phyloP scores from a whole-genome alignment of 2,888 invertebrate species.

The Podabrus alpinus region DNA sequence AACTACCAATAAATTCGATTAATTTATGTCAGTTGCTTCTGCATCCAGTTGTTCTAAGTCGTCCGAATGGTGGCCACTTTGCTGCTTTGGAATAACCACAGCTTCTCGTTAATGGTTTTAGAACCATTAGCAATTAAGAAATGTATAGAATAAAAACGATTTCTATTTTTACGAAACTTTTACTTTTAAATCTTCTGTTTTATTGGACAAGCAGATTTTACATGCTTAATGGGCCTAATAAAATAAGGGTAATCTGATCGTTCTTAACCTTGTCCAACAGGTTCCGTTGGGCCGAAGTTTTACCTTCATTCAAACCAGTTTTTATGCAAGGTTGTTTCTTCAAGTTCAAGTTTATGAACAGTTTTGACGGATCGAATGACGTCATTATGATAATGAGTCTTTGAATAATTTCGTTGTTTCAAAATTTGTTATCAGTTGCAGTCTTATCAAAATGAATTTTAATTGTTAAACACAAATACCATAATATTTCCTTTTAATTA shows the following conservation, averaged over 20 bases:
- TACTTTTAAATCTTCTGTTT: neutral
- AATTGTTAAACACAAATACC: neutral
- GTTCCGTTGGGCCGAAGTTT: neutral
- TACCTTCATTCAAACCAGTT: neutral
- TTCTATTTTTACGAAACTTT: no score
- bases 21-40: no score
- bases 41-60: no score
- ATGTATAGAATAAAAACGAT: slow-evolving; percentile 46
- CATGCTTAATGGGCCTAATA: neutral
- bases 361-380: neutral
- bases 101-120: no score
- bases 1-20: no score
- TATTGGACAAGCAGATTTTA: neutral
- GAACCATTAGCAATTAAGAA: no score
- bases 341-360: neutral
- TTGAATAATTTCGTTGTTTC: neutral
- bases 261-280: slow-evolving; percentile 1
- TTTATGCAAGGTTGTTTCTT: neutral
- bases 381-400: neutral
- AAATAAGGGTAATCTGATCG: neutral
- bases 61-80: slow-evolving; percentile 93
- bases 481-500: neutral
- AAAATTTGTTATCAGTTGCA: neutral
- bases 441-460: neutral
- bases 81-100: slow-evolving; percentile 80